A percentile compares a stretch with the other conserved stretches of the same genome.
These are phyloP conservation scores for Tribolium madens DNA, from an alignment of 1,140 invertebrate genomes.

Conservation along the genomic window DNA sequence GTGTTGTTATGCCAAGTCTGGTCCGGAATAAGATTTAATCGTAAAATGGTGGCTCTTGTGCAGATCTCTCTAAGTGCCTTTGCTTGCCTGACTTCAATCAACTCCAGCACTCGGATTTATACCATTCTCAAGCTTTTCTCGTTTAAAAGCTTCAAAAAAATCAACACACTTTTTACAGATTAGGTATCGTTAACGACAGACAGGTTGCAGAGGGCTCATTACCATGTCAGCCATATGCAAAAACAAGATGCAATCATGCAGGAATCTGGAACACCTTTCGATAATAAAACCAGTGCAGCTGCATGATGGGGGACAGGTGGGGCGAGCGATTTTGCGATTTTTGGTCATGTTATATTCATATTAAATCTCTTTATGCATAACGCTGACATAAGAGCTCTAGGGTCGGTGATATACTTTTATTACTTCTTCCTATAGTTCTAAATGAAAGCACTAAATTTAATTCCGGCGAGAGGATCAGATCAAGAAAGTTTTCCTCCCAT, in stretches of 20 bases:
- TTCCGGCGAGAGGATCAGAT: slow-evolving; percentile 10
- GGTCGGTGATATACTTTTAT: slow-evolving; percentile 21
- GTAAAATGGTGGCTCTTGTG: slow-evolving; percentile 54
- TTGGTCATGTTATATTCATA: slow-evolving; percentile 19
- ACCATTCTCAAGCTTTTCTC: slow-evolving; percentile 44
- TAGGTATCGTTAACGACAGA: slow-evolving; percentile 23
- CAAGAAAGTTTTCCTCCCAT: slow-evolving; percentile 14
- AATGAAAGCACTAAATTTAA: slow-evolving; percentile 34
- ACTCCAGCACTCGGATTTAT: slow-evolving; percentile 48
- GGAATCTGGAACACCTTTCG: slow-evolving; percentile 41
- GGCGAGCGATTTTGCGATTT: neutral
- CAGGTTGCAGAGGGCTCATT: slow-evolving; percentile 6
- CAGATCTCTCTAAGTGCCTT: slow-evolving; percentile 55
- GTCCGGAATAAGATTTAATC: slow-evolving; percentile 56
- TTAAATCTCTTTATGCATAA: slow-evolving; percentile 31
- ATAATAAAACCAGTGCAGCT: slow-evolving; percentile 22
- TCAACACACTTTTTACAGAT: slow-evolving; percentile 19
- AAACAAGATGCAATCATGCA: slow-evolving; percentile 17
- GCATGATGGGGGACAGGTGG: neutral
- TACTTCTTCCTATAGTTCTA: slow-evolving; percentile 21
- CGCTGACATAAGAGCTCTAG: slow-evolving; percentile 18
- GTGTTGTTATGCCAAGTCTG: slow-evolving; percentile 56
- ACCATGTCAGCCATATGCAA: slow-evolving; percentile 27
- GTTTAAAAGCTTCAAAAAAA: slow-evolving; percentile 16
- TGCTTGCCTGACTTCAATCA: slow-evolving; percentile 51